Evolutionary conservation across 2,888 invertebrate species (phyloP), one percentile per base, ranked within the genome.

Genomic region (Carterocephalus palaemon): DNA sequence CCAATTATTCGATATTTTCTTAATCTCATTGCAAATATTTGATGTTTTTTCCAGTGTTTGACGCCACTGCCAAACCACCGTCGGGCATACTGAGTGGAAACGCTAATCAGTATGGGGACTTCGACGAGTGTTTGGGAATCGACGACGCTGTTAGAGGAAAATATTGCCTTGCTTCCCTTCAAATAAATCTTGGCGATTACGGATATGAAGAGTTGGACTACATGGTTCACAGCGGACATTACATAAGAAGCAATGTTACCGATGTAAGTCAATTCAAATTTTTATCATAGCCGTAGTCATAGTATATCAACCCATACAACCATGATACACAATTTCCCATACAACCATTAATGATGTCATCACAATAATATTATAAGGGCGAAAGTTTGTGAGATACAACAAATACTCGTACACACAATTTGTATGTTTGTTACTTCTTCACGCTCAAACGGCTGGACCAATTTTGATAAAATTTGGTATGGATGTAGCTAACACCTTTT

Each of bases 91-190:
- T 92, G 10, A 91, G 88, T 57, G 92, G 92, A 5, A 92, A 92
- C 57, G 88, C 89, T 3, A 92, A 92, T 75, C 92, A 92, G 57
- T 89, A 89, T 36, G 92, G 92, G 0, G 92, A 92, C 72, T 92
- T 89, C 57, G 92, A 92, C 71, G 90, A 92, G 63, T 92, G 92
- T 62, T 72, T 92, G 48, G 78, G 79, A 53, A 67, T 89, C 19
- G 79, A 88, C 31, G 84, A 81, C 0, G 81, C 82, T 0, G 86
- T 91, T n/a, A 75, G 76, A 2, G 91, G 90, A 19, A 88, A 91
- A 63, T 92, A 92, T 66, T 92, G 92, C 62, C 82, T 92, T 34
- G 89, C 90, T 2, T 89, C 89, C 32, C 70, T 92, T 36, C 79
- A 88, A 57, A 56, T 89, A 36, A 69, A 67, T 55, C 47, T 86